Evolutionary conservation across 2,888 invertebrate genomes (phyloP), one percentile per base, ranked within the genome.

Genomic region (Galeopsomyia nigrocyanea): DNA sequence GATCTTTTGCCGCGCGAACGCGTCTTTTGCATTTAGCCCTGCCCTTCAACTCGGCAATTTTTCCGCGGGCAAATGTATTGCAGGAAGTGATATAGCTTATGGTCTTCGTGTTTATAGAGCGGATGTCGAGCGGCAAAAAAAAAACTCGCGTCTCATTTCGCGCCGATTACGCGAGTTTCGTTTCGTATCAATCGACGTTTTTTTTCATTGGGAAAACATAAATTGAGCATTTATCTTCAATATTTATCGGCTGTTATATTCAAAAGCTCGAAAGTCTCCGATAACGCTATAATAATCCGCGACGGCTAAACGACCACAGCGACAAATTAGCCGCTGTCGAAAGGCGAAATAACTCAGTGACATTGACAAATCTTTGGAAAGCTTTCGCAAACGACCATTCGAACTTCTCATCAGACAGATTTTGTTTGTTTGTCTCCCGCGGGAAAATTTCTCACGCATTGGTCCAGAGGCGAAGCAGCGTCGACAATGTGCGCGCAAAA

Each of bases 311-410:
- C 26, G 26, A 26, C 26, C 26, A 5, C 58, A 64, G 7, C 22
- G 56, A 46, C 55, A 63, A 62, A 63, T 68, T 62, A 50, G 62
- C 62, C 56, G 5, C n/a, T 49, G 19, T 17, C 46, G 16, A 17
- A 14, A 39, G 47, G 7, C 10, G 46, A 49, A n/a, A n/a, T 10
- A 14, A 31, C 13, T 16, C 49, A n/a, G 2, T 17, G 67, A 47
- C 65, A 22, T 22, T 60, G 17, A 66, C 49, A 66, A 71, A 71
- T 66, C 13, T 39, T 17, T 26, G 14, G 7, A 6, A 16, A 16
- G 26, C n/a, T 51, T 51, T 64, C 64, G 16, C 22, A 31, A n/a
- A 26, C 26, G 26, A 26, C 26, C 26, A 5, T 5, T 26, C 26
- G 26, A 26, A 26, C 26, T 26, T 2, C 5, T 26, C 26, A 26